Base-by-base conservation (phyloP, 92 coral and sea anemone genomes). In the Palythoa heliodiscus region DNA sequence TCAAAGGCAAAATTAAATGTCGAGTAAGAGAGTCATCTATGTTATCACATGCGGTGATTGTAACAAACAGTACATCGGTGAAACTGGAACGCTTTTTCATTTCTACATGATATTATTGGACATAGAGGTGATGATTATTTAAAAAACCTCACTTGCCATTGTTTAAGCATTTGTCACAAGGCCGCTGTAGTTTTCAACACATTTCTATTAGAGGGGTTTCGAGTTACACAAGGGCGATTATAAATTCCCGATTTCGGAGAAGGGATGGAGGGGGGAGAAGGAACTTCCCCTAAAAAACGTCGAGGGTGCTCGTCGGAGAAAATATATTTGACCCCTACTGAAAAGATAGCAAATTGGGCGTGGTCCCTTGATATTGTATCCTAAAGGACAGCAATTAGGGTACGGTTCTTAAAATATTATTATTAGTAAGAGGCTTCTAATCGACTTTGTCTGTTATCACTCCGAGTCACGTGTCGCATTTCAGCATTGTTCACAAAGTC, bases 121-220 rank as follows among this genome's bases (percentile, higher is more conserved):
- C 40, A 74, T 50, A 48, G 39, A 74, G n/a, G 77, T 11, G 11
- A 48, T 11, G 5, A 0, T 29, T 29, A 29, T 8, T 4, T 43
- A 73, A 73, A 23, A 73, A 40, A 48, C 57, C 77, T 5, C 8
- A 73, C 17, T 40, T 73, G 35, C 57, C 77, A 19, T 16, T 39
- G 6, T 29, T 29, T 29, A 29, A 29, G 35, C 35, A 29, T 29
- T 29, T 29, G 0, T 29, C 35, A 29, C 35, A 73, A 9, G 29
- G 77, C 3, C 52, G 29, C 22, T 73, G 77, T 73, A 38, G 25
- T 47, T 73, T 73, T 72, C 13, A 73, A 25, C 71, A 67, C 14
- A 20, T 67, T 67, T 19, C 37, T 67, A 67, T 57, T 10, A 57
- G 13, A 57, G 63, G 63, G 35, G 35, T 57, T 57, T 57, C 63